Percentiles rank a stretch among this genome's conserved stretches.
Evolutionary conservation across 2,113 vertebrate species (phyloP).

Genomic region (Clarias gariepinus): DNA sequence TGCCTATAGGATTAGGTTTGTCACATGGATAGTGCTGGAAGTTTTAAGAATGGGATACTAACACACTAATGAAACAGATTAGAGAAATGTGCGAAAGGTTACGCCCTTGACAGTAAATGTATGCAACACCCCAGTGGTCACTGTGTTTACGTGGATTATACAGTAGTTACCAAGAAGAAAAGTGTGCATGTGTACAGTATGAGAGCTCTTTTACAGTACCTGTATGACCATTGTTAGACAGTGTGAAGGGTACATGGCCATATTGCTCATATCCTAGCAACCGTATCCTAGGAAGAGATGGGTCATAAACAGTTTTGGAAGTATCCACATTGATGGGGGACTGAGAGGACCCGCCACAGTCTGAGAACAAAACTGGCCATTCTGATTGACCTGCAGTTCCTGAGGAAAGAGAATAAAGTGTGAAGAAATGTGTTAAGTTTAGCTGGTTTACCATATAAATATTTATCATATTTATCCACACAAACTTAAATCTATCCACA

Average conservation of each 20-base stretch:
- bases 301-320: constrained; percentile 66
- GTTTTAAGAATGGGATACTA: too few relatives aligned
- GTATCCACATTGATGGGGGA: constrained; percentile 83
- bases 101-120: neutral
- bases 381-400: constrained; percentile 80
- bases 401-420: constrained; percentile 52
- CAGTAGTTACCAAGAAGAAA: neutral
- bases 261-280: constrained; percentile 75
- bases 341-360: constrained; percentile 81
- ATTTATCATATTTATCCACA: too few relatives aligned
- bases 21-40: too few relatives aligned
- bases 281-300: constrained; percentile 67
- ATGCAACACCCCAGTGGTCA: neutral
- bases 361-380: constrained; percentile 78
- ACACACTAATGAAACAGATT: too few relatives aligned
- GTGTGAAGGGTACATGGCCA: constrained; percentile 64
- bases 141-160: neutral
- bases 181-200: constrained; percentile 17
- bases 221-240: constrained; percentile 88
- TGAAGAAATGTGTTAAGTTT: neutral
- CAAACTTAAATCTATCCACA: neutral
- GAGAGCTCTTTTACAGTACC: constrained; percentile 74
- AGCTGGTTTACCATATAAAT: neutral
- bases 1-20: too few relatives aligned
- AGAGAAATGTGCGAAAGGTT: neutral